Evolutionary conservation across 2,113 vertebrate genomes (phyloP).

Genomic region (Piaya cayana): DNA sequence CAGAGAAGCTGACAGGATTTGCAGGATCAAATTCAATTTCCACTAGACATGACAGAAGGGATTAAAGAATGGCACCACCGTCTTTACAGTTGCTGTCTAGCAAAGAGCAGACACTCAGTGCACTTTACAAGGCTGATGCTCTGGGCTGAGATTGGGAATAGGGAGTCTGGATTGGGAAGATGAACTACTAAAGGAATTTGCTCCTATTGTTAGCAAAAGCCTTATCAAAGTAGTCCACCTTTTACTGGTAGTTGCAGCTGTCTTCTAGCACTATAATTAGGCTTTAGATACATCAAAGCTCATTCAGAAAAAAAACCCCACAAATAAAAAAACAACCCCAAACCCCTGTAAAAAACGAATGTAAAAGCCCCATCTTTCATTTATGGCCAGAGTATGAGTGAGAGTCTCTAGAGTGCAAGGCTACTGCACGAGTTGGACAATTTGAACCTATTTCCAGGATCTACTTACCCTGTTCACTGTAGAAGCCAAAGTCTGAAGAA

Average conservation of each 20-base stretch:
- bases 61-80: background rate
- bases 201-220: background rate
- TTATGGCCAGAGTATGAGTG: background rate
- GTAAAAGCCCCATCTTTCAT: background rate
- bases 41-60: background rate
- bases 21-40: background rate
- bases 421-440: background rate
- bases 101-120: background rate
- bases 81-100: background rate
- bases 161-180: background rate
- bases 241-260: background rate
- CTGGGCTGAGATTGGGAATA: background rate
- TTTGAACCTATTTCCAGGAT: accelerated
- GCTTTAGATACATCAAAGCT: background rate
- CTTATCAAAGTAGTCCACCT: background rate
- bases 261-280: background rate
- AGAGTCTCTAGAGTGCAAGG: background rate
- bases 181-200: background rate
- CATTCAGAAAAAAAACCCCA: background rate
- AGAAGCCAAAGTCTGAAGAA: slow-evolving; percentile 86
- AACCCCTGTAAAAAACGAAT: accelerated
- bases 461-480: slow-evolving; percentile 86
- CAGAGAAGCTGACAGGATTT: background rate
- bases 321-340: background rate
- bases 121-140: background rate